Percentiles rank a stretch among this genome's conserved stretches.
These are phyloP conservation scores for Micropoecilia bifurca DNA, from an alignment of 2,797 vertebrate species.

Conservation along the genomic window DNA sequence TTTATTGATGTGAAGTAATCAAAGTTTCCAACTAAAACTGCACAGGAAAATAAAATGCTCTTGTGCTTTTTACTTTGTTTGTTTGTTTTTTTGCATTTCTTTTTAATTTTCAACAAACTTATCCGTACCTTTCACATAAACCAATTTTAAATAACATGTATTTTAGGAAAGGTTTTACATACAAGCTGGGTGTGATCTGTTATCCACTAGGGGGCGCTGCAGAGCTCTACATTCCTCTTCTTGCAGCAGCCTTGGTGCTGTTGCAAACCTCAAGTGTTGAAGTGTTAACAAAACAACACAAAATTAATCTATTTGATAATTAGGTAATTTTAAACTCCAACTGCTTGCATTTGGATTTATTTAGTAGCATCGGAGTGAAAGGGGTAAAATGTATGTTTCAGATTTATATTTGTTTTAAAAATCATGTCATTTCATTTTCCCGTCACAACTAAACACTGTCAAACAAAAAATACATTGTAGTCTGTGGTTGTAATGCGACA, in stretches of 20 bases:
- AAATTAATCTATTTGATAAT: not conserved
- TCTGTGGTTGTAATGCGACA: not conserved
- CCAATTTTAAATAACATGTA: not conserved
- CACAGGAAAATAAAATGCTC: not conserved
- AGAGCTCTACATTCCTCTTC: not conserved
- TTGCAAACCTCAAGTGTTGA: not conserved
- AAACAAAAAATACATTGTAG: not conserved
- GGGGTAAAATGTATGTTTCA: not conserved
- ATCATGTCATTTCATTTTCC: not conserved
- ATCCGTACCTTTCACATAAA: not conserved
- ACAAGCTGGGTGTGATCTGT: not conserved
- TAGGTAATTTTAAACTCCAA: not conserved
- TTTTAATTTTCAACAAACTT: not conserved
- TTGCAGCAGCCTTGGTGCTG: not conserved
- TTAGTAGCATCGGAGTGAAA: not conserved
- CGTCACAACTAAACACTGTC: not conserved
- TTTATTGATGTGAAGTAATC: not conserved
- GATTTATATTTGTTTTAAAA: slow-evolving; percentile 1
- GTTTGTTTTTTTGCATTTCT: not conserved
- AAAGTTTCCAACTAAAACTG: not conserved
- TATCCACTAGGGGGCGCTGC: not conserved
- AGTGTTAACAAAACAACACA: not conserved
- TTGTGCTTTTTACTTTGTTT: not conserved
- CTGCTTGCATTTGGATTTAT: not conserved
- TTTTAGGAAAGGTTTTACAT: not conserved